Percentiles rank a stretch among this genome's conserved stretches.
phyloP scores from a whole-genome alignment of 2,888 invertebrate genomes.

The Diloba caeruleocephala region DNA sequence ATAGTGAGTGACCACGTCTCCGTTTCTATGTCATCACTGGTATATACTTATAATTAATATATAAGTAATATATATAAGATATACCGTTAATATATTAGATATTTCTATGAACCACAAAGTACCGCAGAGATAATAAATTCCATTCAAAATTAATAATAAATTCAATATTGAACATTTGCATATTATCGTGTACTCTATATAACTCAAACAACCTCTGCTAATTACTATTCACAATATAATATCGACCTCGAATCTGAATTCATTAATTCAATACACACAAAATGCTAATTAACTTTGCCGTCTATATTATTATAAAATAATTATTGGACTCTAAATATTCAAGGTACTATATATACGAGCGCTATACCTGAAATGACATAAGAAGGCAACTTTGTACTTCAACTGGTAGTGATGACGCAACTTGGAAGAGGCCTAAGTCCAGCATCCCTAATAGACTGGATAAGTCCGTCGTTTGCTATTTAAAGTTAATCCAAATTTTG shows the following conservation, averaged over 20 bases:
- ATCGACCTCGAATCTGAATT: slow-evolving; percentile 29
- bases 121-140: slow-evolving; percentile 13
- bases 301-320: slow-evolving; percentile 22
- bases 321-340: background rate
- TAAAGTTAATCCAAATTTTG: too few species aligned
- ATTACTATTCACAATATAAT: slow-evolving; percentile 36
- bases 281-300: slow-evolving; percentile 26
- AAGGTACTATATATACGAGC: too few species aligned
- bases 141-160: slow-evolving; percentile 16
- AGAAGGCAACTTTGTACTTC: too few species aligned
- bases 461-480: too few species aligned
- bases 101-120: background rate
- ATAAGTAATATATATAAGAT: too few species aligned
- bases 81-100: background rate
- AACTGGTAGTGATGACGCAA: too few species aligned
- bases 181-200: slow-evolving; percentile 25
- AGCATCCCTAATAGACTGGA: too few species aligned
- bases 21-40: too few species aligned
- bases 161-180: slow-evolving; percentile 28
- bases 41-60: too few species aligned
- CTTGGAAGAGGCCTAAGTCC: too few species aligned
- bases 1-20: too few species aligned
- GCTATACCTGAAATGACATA: too few species aligned
- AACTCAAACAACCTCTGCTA: slow-evolving; percentile 22
- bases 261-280: slow-evolving; percentile 38